A percentile compares a stretch with the other conserved stretches of the same genome.
Conservation (phyloP, 2,888 invertebrate species). For the Philereme transversata region DNA sequence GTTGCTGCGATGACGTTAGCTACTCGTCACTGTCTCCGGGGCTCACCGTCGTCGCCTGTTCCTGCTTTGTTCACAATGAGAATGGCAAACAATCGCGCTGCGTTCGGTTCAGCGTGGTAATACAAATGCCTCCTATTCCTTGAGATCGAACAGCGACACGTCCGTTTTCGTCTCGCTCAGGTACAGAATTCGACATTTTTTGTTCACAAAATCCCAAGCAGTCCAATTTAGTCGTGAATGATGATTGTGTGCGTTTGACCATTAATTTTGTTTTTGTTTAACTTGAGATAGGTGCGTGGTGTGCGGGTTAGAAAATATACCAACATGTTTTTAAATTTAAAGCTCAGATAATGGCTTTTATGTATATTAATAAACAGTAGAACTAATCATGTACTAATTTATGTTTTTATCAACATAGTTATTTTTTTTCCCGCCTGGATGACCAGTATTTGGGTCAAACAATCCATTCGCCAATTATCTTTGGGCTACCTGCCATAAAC, state of each 20-base stretch:
- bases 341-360: too few species aligned
- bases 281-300: not conserved
- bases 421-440: too few species aligned
- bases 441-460: too few species aligned
- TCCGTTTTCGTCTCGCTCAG: constrained; percentile 27
- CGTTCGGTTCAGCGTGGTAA: constrained; percentile 38
- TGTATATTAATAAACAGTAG: too few species aligned
- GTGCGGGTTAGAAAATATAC: too few species aligned
- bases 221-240: constrained; percentile 18
- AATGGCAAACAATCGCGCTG: constrained; percentile 64
- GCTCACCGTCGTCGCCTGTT: constrained; percentile 11
- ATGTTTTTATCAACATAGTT: too few species aligned
- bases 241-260: constrained; percentile 18
- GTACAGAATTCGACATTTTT: constrained; percentile 25
- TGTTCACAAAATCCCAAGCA: constrained; percentile 9
- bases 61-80: constrained; percentile 65
- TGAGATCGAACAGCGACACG: constrained; percentile 38
- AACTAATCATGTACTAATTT: too few species aligned
- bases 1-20: constrained; percentile 6
- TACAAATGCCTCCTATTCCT: constrained; percentile 34
- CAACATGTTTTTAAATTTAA: too few species aligned
- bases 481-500: too few species aligned
- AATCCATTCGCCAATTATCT: too few species aligned
- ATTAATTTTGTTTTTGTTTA: constrained; percentile 21
- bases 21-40: constrained; percentile 15